Conservation (phyloP, 2,797 vertebrate genomes). For the Cossypha polioptera region DNA sequence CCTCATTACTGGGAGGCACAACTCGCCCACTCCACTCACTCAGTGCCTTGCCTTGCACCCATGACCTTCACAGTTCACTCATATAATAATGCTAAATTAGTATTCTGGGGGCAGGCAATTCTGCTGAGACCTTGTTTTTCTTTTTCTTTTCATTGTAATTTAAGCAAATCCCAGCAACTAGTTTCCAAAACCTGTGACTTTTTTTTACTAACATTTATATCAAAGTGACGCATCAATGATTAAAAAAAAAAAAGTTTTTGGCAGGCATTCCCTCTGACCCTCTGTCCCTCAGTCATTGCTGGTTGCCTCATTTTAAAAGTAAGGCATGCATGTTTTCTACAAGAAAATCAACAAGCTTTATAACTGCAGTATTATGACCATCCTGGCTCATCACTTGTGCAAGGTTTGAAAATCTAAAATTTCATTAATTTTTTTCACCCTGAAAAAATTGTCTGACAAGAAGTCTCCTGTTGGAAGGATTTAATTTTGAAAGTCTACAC, state of each 20-base stretch:
- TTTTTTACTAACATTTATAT: background rate
- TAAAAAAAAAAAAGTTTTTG: background rate
- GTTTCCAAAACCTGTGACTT: background rate
- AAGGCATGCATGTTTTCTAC: background rate
- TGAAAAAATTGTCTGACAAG: background rate
- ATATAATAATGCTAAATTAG: background rate
- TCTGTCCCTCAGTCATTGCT: background rate
- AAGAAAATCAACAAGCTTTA: background rate
- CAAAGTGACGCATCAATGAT: background rate
- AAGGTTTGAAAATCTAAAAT: background rate
- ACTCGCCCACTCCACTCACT: background rate
- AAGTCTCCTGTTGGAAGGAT: background rate
- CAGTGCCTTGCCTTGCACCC: background rate
- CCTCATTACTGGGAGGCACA: slow-evolving; percentile 10
- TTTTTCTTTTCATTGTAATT: background rate
- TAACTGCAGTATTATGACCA: background rate
- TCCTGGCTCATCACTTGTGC: background rate
- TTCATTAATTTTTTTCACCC: background rate
- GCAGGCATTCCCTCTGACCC: background rate
- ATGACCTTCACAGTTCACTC: background rate
- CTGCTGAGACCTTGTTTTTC: background rate
- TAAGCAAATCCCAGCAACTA: background rate
- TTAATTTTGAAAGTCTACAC: background rate
- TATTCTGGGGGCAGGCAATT: background rate
- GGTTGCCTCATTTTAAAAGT: background rate